Conservation (phyloP, 2,113 vertebrate genomes). For the Oxyruncus cristatus region DNA sequence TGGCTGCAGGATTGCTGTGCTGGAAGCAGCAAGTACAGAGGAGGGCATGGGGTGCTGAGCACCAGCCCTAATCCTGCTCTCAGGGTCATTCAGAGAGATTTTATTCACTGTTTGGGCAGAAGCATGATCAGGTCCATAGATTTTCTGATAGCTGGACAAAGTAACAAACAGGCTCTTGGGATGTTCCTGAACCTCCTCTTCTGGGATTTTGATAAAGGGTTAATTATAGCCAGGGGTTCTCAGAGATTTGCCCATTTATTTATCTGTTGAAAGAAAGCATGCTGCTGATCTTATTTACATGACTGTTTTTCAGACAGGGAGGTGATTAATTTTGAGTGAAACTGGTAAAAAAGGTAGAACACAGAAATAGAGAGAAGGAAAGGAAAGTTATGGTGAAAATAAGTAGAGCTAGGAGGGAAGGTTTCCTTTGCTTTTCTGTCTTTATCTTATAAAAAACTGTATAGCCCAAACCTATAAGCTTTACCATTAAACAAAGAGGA, state of each 20-base stretch:
- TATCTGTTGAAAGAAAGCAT: neutral
- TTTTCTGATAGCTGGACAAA: neutral
- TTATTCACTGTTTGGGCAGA: neutral
- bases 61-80: neutral
- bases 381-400: neutral
- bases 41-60: neutral
- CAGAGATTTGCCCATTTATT: neutral
- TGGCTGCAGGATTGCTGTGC: neutral
- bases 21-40: neutral
- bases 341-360: neutral
- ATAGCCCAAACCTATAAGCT: neutral
- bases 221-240: neutral
- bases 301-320: neutral
- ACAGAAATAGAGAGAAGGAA: neutral
- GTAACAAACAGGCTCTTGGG: fast-evolving
- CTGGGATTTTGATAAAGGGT: neutral
- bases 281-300: neutral
- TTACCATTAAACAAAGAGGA: neutral
- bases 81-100: neutral
- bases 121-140: neutral
- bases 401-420: neutral
- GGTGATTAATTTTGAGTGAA: neutral
- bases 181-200: neutral
- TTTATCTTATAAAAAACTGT: neutral
- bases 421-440: neutral